Conservation (phyloP, 2,888 invertebrate genomes). For the Pogonocherus hispidulus region DNA sequence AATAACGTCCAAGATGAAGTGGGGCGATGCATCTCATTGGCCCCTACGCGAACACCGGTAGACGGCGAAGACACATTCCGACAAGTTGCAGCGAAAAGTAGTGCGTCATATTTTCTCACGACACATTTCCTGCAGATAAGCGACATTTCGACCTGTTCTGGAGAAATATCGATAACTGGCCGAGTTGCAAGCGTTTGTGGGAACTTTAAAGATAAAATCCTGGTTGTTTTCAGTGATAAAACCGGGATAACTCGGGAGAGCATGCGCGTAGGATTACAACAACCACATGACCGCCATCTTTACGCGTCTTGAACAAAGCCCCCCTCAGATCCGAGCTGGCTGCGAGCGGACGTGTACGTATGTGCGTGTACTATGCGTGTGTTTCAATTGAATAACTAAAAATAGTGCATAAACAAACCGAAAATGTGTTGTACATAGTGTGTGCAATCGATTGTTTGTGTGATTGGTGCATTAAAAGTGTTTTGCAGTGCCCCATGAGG, state of each 20-base stretch:
- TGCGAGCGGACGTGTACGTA: conserved; percentile 52
- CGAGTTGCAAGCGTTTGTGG: background rate
- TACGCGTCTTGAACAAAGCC: conserved; percentile 64
- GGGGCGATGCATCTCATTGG: conserved; percentile 42
- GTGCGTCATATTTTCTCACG: conserved; percentile 54
- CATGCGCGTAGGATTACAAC: conserved; percentile 62
- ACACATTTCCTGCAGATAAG: background rate
- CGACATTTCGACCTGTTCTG: background rate
- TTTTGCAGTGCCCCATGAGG: conserved; percentile 67
- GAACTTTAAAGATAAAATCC: background rate
- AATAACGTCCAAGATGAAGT: conserved; percentile 17
- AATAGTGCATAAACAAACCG: conserved; percentile 43
- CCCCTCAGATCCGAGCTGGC: conserved; percentile 57
- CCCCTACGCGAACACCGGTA: conserved; percentile 40
- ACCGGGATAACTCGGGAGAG: conserved; percentile 27
- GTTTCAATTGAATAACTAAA: conserved; percentile 46
- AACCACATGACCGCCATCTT: conserved; percentile 64
- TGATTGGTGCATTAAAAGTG: conserved; percentile 67
- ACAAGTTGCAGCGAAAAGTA: conserved; percentile 61
- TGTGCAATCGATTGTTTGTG: conserved; percentile 65
- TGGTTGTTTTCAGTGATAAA: conserved; percentile 26
- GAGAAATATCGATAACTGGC: background rate
- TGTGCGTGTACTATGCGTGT: conserved; percentile 48
- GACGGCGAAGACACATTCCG: conserved; percentile 54
- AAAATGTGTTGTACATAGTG: conserved; percentile 61